Evolutionary conservation across 2,888 invertebrate species (phyloP).

Genomic region (Galeopsomyia nigrocyanea): DNA sequence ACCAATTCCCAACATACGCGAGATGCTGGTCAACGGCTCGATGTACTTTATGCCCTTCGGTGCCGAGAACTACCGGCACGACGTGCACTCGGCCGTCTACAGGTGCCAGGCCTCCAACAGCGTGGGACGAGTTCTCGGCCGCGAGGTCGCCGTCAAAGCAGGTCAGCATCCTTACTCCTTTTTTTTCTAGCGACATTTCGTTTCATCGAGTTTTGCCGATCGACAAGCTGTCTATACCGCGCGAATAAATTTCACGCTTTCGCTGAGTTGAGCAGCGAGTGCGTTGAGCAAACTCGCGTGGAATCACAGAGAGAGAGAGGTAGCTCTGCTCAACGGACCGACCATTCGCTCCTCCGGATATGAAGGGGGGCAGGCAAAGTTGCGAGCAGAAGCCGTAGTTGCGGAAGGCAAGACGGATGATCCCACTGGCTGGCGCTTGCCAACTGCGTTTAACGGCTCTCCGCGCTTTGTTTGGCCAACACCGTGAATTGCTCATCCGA

Average conservation of each 20-base stretch:
- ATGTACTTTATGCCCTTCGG: constrained; percentile 89
- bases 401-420: constrained; percentile 49
- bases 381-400: constrained; percentile 32
- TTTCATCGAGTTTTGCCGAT: too few species aligned
- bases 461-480: not conserved
- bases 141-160: constrained; percentile 89
- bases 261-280: too few species aligned
- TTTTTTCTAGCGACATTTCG: too few species aligned
- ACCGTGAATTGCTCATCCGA: too few species aligned
- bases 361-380: constrained; percentile 41
- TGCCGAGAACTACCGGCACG: constrained; percentile 83
- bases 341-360: constrained; percentile 27
- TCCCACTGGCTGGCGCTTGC: constrained; percentile 40
- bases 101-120: constrained; percentile 76
- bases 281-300: too few species aligned
- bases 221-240: too few species aligned
- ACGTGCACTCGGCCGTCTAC: constrained; percentile 88
- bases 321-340: too few species aligned
- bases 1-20: constrained; percentile 77
- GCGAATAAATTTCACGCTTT: too few species aligned
- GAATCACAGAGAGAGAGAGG: too few species aligned
- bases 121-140: constrained; percentile 84
- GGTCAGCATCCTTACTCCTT: constrained; percentile 79
- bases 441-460: constrained; percentile 51
- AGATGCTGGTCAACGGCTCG: constrained; percentile 85